A percentile compares a stretch with the other conserved stretches of the same genome.
Evolutionary conservation across 2,888 invertebrate species (phyloP).

Genomic region (Drosophila nr. perissopoda): DNA sequence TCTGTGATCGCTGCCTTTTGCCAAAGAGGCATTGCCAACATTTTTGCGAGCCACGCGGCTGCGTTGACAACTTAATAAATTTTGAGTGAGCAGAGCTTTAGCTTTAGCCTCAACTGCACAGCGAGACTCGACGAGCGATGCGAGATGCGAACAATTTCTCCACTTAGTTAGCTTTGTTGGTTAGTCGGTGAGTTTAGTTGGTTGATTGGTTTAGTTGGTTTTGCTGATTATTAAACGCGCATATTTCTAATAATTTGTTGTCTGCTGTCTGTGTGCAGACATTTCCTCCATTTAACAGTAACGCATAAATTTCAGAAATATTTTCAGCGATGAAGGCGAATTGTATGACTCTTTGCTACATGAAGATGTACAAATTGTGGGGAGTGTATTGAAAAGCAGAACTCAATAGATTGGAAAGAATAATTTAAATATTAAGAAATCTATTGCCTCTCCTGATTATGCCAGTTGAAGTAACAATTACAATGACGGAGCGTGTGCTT

Average conservation of each 20-base stretch:
- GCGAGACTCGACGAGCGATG: constrained; percentile 4
- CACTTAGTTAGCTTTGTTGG: constrained; percentile 37
- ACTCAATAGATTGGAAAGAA: background rate
- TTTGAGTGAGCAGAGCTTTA: constrained; percentile 58
- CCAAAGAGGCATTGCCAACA: constrained; percentile 66
- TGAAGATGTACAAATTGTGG: constrained; percentile 4
- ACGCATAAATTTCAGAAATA: constrained; percentile 78
- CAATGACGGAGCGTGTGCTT: background rate
- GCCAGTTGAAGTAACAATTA: background rate
- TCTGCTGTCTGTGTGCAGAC: constrained; percentile 44
- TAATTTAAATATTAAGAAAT: background rate
- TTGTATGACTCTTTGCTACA: constrained; percentile 29
- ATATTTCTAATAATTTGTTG: constrained; percentile 77
- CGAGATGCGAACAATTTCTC: constrained; percentile 35
- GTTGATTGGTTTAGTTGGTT: constrained; percentile 31
- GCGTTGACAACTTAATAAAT: constrained; percentile 79
- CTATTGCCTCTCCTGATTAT: background rate
- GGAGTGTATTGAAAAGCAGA: background rate
- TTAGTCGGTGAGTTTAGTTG: constrained; percentile 44
- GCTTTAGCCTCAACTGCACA: constrained; percentile 4
- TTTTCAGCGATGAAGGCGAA: constrained; percentile 54
- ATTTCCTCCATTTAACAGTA: constrained; percentile 77
- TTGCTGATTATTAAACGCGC: constrained; percentile 75
- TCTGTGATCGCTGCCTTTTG: constrained; percentile 20
- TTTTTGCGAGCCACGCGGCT: constrained; percentile 60